These are phyloP conservation scores for Poliocrania exsul DNA, from an alignment of 2,797 vertebrate species.

Conservation along the genomic window DNA sequence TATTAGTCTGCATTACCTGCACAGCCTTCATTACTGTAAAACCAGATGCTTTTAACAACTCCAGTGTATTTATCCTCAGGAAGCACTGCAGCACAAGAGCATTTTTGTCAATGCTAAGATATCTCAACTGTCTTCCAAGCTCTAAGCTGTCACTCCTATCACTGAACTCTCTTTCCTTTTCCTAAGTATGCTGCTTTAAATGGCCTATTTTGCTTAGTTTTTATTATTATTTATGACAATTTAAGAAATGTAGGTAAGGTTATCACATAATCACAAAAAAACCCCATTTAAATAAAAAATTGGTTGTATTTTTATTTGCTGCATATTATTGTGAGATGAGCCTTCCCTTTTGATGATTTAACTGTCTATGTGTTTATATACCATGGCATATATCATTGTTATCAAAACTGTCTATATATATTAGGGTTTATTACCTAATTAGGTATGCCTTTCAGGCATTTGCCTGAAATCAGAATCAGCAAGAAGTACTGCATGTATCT, in stretches of 20 bases:
- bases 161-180: background rate
- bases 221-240: background rate
- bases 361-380: background rate
- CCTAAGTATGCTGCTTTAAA: background rate
- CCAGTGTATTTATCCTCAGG: background rate
- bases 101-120: background rate
- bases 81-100: background rate
- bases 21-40: background rate
- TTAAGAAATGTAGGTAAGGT: background rate
- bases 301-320: background rate
- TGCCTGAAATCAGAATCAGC: background rate
- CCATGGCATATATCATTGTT: background rate
- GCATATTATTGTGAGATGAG: background rate
- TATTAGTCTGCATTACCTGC: background rate
- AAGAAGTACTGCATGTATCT: background rate
- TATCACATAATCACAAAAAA: background rate
- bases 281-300: background rate
- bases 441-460: background rate
- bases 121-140: background rate
- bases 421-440: conserved; percentile 5
- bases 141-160: background rate
- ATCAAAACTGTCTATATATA: background rate
- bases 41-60: background rate
- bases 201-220: background rate
- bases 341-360: background rate